Percentiles rank a stretch among this genome's conserved stretches.
Conservation (phyloP, 2,113 vertebrate genomes). For the Podarcis cretensis region DNA sequence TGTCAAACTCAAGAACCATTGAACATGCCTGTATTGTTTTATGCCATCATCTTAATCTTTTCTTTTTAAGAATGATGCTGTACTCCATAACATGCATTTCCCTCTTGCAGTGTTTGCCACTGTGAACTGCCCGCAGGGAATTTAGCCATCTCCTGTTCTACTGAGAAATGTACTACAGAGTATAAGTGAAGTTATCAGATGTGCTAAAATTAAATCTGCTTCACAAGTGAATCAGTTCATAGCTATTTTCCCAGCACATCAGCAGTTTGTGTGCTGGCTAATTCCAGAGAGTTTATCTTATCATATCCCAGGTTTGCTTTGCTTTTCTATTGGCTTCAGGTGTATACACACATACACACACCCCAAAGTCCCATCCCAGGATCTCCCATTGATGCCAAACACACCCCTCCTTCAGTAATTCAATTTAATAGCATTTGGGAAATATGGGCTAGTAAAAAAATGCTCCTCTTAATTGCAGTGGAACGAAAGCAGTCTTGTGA, state of each 20-base stretch:
- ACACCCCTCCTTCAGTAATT: not conserved
- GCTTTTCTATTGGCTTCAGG: not conserved
- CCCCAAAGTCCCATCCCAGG: not conserved
- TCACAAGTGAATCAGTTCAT: not conserved
- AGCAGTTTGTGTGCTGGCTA: not conserved
- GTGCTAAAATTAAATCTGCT: conserved; percentile 20
- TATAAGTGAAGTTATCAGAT: conserved; percentile 14
- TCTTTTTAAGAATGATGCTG: not conserved
- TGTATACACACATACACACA: not conserved
- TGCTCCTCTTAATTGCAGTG: not conserved
- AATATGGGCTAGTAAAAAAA: not conserved
- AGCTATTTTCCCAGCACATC: conserved; percentile 14
- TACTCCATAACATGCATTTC: not conserved
- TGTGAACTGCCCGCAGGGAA: not conserved
- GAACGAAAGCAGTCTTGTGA: not conserved
- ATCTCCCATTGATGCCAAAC: not conserved
- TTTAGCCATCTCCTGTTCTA: not conserved
- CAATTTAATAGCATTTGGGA: not conserved
- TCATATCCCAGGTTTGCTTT: not conserved
- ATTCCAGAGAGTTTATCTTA: not conserved
- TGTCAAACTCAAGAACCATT: not conserved
- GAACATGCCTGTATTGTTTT: not conserved
- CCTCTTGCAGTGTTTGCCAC: not conserved
- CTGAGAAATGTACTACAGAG: not conserved
- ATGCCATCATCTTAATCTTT: not conserved